These are phyloP conservation scores for Elephas maximus DNA, from an alignment of 2,113 vertebrate species.

Conservation along the genomic window DNA sequence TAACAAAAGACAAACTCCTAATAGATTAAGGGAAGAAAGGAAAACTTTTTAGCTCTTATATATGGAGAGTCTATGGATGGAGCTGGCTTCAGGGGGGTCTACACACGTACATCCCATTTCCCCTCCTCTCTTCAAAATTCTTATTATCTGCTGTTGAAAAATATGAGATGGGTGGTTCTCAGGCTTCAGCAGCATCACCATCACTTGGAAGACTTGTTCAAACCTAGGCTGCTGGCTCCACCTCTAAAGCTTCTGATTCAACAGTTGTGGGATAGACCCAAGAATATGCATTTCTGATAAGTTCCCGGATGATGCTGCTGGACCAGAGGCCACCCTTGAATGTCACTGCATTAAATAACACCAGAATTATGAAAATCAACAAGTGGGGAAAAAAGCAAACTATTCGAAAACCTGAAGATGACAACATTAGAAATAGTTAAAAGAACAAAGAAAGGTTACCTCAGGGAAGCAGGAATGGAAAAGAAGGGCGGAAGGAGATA, in stretches of 20 bases:
- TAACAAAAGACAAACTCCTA: background rate
- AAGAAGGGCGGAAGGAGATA: background rate
- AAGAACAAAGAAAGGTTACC: background rate
- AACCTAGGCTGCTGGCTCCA: background rate
- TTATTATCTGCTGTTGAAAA: background rate
- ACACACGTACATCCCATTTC: no score
- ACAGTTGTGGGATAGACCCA: background rate
- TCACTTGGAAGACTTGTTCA: background rate
- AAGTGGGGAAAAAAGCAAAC: background rate
- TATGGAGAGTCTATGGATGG: background rate
- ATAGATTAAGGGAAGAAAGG: background rate
- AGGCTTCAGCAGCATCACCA: rapidly evolving
- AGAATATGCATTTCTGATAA: background rate
- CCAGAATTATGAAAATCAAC: background rate
- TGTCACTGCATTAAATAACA: no score
- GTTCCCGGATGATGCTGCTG: background rate
- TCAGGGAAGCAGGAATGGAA: background rate
- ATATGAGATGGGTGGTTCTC: no score
- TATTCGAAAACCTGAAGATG: background rate
- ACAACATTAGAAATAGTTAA: background rate
- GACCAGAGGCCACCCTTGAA: background rate
- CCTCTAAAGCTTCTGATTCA: background rate
- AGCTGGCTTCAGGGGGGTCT: background rate
- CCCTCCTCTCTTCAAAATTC: background rate
- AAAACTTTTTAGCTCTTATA: background rate